Evolutionary conservation across 2,113 vertebrate genomes (phyloP).

Genomic region (Psilopsiagon aurifrons): DNA sequence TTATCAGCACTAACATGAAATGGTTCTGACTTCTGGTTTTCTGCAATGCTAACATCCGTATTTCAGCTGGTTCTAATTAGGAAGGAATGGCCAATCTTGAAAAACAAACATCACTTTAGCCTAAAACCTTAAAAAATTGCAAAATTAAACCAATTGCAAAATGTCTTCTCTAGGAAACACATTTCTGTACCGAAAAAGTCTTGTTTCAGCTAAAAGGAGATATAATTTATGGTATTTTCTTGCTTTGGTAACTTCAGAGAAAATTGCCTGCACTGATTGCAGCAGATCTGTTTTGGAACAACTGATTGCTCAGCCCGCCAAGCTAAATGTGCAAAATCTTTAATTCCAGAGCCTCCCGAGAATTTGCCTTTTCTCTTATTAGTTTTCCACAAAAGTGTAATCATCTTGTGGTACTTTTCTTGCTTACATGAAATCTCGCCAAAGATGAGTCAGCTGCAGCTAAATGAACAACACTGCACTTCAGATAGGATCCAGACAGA

Average conservation of each 20-base stretch:
- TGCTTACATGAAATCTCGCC: background rate
- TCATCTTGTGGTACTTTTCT: background rate
- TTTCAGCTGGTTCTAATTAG: background rate
- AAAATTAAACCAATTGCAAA: background rate
- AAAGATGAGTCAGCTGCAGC: background rate
- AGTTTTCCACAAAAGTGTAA: background rate
- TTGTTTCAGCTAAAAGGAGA: background rate
- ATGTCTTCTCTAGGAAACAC: background rate
- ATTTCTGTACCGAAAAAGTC: background rate
- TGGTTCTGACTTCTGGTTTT: background rate
- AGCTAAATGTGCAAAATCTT: background rate
- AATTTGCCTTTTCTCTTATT: background rate
- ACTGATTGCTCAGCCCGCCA: background rate
- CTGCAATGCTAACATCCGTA: background rate
- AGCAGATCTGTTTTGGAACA: background rate
- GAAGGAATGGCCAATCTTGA: background rate
- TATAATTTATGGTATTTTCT: background rate
- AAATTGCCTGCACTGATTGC: background rate
- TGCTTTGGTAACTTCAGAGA: background rate
- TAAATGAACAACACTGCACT: background rate
- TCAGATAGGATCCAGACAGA: background rate
- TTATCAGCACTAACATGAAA: background rate
- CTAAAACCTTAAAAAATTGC: background rate
- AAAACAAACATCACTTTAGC: background rate
- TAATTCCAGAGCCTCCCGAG: background rate